Evolutionary conservation across 2,113 vertebrate species (phyloP).

Genomic region (Rhinoptilus africanus): DNA sequence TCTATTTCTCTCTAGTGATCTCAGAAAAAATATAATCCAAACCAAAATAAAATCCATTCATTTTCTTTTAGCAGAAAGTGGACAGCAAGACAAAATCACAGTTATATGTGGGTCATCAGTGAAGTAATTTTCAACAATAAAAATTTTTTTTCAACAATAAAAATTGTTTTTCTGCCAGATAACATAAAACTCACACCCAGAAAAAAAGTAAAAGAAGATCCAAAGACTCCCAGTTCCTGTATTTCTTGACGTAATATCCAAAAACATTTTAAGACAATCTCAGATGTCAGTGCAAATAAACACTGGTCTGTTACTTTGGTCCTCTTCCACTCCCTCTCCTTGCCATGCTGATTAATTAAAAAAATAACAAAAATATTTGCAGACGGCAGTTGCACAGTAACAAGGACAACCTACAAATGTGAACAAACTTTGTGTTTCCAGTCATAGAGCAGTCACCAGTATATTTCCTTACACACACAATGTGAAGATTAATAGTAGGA

Average conservation of each 20-base stretch:
- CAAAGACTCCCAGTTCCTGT: not conserved
- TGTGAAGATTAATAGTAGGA: not conserved
- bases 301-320: not conserved
- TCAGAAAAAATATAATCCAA: not conserved
- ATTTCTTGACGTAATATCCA: not conserved
- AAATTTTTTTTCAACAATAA: not conserved
- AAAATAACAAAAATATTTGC: not conserved
- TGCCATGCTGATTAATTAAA: not conserved
- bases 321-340: not conserved
- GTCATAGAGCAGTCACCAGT: not conserved
- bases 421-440: not conserved
- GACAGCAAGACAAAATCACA: not conserved
- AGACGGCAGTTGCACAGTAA: not conserved
- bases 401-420: not conserved
- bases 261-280: not conserved
- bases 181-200: not conserved
- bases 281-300: conserved; percentile 9
- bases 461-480: not conserved
- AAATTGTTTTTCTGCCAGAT: not conserved
- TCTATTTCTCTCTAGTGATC: conserved; percentile 15
- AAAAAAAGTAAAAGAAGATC: not conserved
- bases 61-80: not conserved
- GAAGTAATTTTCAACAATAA: conserved; percentile 1
- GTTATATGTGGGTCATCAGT: not conserved
- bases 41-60: not conserved